phyloP scores from a whole-genome alignment of 2,113 vertebrate species.

The Alectura lathami region DNA sequence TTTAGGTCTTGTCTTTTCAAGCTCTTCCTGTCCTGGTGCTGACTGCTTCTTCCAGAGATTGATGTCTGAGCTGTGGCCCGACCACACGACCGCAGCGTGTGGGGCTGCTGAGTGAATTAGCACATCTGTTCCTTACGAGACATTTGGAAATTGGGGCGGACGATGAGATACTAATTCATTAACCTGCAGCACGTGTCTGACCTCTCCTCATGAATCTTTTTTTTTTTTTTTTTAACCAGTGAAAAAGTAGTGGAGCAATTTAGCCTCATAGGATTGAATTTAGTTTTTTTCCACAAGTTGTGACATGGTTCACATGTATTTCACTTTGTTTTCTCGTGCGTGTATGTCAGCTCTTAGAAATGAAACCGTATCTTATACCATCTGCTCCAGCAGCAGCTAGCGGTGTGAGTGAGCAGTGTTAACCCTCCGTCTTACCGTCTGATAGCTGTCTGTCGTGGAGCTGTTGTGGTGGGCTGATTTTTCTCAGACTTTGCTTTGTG shows the following conservation, averaged over 20 bases:
- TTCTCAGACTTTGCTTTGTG: conserved; percentile 6
- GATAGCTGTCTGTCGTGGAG: not conserved
- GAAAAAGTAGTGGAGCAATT: not conserved
- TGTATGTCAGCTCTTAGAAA: not conserved
- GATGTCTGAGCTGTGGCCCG: not conserved
- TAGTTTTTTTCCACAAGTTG: not conserved
- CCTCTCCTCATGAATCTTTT: not conserved
- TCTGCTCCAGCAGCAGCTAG: not conserved
- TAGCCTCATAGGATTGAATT: not conserved
- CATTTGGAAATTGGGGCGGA: not conserved
- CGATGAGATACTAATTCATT: not conserved
- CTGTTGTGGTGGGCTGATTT: not conserved
- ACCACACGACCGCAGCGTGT: not conserved
- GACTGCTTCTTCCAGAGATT: not conserved
- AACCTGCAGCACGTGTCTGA: not conserved
- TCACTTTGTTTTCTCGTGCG: not conserved
- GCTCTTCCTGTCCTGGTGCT: not conserved
- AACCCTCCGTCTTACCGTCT: not conserved
- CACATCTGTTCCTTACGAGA: not conserved
- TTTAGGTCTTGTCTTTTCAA: not conserved
- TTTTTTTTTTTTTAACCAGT: not conserved
- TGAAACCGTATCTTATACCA: fast-evolving
- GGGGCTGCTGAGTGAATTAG: not conserved
- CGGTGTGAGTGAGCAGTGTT: not conserved
- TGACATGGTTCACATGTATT: not conserved